Evolutionary conservation across 1,140 invertebrate species (phyloP), one percentile per base, ranked within the genome.

Genomic region (Aphis gossypii): DNA sequence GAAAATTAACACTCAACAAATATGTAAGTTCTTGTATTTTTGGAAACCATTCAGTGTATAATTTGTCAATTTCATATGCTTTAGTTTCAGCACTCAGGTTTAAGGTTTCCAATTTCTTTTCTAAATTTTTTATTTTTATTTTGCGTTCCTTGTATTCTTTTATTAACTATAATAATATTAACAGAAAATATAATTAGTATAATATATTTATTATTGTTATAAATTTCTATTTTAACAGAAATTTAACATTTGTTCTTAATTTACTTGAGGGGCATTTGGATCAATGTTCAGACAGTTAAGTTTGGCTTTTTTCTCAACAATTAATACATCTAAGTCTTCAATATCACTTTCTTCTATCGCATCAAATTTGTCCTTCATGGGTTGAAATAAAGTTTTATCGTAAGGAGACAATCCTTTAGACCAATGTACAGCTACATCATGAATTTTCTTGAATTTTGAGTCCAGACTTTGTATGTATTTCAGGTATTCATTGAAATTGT

Each of bases 251-350:
- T 89, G 21, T 44, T 54, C 41, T 25, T 23, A 44, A n/a, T 44
- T 9, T 93, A 93, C 92, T 35, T 56, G 46, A 93, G 92, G 82
- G 44, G 92, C 92, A 30, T 93, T 86, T 23, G 48, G 92, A 93
- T 93, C 92, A 56, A 86, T 30, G 9, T 56, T 44, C 0, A 93
- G 51, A 23, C 92, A 93, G 56, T 86, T 93, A 0, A 93, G 82
- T 86, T 93, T 86, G 8, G 82, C 82, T 86, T 86, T 93, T 56
- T 41, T 93, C 20, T 93, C 92, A 25, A 86, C 23, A 86, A 86
- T 93, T 56, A 93, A 84, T 86, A 2, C 9, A 93, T 93, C 92
- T 44, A 93, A 86, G 11, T 93, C 92, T 0, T 86, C 82, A 38
- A 93, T 0, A n/a, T 86, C 48, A n/a, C 0, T 30, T 30, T 84